A percentile compares a stretch with the other conserved stretches of the same genome.
phyloP scores from a whole-genome alignment of 2,888 invertebrate genomes.

The Frankliniella intonsa region DNA sequence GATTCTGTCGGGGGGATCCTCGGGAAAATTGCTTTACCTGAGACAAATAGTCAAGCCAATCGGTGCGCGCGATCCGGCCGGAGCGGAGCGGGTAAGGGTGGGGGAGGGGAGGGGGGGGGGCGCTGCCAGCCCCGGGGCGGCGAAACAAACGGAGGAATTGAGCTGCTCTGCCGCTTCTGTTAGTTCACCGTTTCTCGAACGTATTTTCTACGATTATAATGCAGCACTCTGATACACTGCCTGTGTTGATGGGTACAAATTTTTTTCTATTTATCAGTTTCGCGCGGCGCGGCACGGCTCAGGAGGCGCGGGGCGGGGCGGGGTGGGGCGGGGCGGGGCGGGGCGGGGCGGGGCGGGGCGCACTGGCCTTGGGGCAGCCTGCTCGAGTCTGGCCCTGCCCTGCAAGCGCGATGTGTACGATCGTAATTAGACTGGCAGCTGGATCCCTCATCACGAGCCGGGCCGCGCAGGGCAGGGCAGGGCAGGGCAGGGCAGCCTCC shows the following conservation, averaged over 20 bases:
- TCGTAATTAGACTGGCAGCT: neutral
- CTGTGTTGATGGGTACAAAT: too few species aligned
- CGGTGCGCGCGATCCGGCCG: neutral
- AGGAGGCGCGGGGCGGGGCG: too few species aligned
- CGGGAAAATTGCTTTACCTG: slow-evolving; percentile 11
- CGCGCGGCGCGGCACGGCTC: too few species aligned
- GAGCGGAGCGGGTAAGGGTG: neutral
- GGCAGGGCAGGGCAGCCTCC: neutral
- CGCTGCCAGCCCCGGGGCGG: too few species aligned
- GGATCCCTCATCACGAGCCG: neutral
- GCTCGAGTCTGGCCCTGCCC: too few species aligned
- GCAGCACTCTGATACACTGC: too few species aligned
- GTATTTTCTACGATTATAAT: neutral
- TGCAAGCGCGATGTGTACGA: too few species aligned
- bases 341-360: too few species aligned
- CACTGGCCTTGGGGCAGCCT: too few species aligned
- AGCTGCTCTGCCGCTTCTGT: neutral
- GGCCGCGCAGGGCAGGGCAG: too few species aligned
- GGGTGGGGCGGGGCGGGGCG: too few species aligned
- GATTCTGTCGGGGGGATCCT: neutral
- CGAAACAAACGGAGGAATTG: too few species aligned
- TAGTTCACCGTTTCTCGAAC: neutral
- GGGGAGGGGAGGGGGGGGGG: neutral
- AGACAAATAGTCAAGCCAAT: neutral
- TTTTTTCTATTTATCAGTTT: neutral